Base-by-base conservation (phyloP, 2,888 invertebrate genomes). In the Bombylius discolor region DNA sequence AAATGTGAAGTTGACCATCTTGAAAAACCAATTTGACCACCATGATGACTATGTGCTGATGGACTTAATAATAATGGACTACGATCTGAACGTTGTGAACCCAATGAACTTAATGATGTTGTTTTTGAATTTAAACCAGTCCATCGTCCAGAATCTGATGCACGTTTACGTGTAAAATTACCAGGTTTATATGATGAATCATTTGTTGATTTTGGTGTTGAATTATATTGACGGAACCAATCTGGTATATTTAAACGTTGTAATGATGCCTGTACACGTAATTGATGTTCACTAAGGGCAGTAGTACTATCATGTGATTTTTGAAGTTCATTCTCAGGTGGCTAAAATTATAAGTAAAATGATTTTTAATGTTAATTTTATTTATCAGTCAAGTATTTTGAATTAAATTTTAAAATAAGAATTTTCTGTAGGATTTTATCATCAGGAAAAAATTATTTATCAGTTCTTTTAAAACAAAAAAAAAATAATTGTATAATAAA, bases 221-320 rank as follows among this genome's bases (percentile, higher is more conserved):
- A 66, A 67, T 68, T 74, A 63, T 74, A 74, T 61, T 70, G 67
- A 58, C 84, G 85, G 77, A 85, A 95, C 96, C 96, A 96, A 73
- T 95, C 93, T 59, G 96, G 96, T 61, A 96, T 87, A 77, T 93
- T 90, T 65, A 96, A 84, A 69, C 91, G 89, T 76, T 94, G 93
- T 68, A 96, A 77, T 53, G 95, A 95, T 65, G 92, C 85, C 75
- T 93, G 91, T 60, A 96, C 90, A 64, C 95, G 83, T 63, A 95
- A 79, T 76, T 96, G 94, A 77, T 94, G 93, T 77, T 94, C 94
- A 61, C 94, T 95, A 70, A 93, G 85, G 60, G 79, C 79, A 63
- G 82, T 82, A 71, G 85, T 84, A 66, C 70, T 73, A 61, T 74
- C 74, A 61, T 74, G 74, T 53, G 72, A 72, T 79, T 90, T 90